A percentile compares a stretch with the other conserved stretches of the same genome.
Evolutionary conservation across 2,888 invertebrate species (phyloP).

Genomic region (Sinhomidia bicolor): DNA sequence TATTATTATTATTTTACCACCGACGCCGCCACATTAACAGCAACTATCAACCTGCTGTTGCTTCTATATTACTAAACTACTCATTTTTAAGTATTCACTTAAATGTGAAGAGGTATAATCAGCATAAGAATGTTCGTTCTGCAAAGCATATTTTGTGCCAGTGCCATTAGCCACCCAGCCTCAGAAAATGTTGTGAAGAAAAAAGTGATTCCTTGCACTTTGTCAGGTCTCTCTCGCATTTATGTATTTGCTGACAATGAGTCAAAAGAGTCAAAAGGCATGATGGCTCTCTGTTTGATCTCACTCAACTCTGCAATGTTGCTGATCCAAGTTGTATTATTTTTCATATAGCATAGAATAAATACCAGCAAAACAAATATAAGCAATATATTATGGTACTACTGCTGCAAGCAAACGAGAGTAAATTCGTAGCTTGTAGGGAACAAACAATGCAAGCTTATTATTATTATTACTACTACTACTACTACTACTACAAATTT

Average conservation of each 20-base stretch:
- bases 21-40: neutral
- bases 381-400: neutral
- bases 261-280: constrained; percentile 4
- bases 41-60: neutral
- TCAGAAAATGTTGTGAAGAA: neutral
- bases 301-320: neutral
- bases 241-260: neutral
- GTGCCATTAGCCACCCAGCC: constrained; percentile 2
- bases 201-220: constrained; percentile 15
- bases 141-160: neutral
- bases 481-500: too few relatives aligned
- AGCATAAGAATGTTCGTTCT: neutral
- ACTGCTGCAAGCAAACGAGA: neutral
- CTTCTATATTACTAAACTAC: neutral
- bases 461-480: constrained; percentile 38
- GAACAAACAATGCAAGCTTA: neutral
- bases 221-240: neutral
- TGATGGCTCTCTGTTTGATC: neutral
- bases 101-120: neutral
- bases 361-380: neutral
- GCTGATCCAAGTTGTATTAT: neutral
- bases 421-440: constrained; percentile 9
- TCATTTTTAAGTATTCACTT: neutral
- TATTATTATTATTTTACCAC: too few relatives aligned
- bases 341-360: neutral